A percentile compares a stretch with the other conserved stretches of the same genome.
Conservation (phyloP, 1,140 invertebrate species). For the Tetramorium simillimum region DNA sequence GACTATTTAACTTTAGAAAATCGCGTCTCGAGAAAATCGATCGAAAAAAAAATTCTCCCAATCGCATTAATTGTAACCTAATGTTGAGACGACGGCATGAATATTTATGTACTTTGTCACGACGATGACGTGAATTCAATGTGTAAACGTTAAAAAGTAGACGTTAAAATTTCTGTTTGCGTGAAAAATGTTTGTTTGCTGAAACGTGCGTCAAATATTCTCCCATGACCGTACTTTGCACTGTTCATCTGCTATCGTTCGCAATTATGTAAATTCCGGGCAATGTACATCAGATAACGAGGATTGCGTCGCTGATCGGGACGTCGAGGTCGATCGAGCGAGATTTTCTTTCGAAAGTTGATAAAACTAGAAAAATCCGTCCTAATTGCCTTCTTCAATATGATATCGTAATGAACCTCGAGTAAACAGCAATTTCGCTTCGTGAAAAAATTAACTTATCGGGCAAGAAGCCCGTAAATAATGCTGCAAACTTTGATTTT, state of each 20-base stretch:
- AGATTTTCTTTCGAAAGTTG: background rate
- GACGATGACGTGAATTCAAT: background rate
- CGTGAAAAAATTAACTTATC: background rate
- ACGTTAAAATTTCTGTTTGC: background rate
- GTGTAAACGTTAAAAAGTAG: background rate
- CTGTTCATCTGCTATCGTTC: background rate
- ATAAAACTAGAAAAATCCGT: background rate
- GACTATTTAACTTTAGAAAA: background rate
- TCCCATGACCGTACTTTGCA: background rate
- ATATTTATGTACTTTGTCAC: background rate
- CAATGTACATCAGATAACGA: conserved; percentile 45
- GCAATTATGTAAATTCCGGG: background rate
- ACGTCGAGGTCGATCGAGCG: background rate
- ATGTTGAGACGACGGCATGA: background rate
- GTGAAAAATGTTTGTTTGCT: conserved; percentile 1
- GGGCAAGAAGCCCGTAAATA: background rate
- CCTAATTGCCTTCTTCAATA: conserved; percentile 1
- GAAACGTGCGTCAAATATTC: conserved; percentile 9
- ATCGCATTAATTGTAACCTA: background rate
- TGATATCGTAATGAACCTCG: background rate
- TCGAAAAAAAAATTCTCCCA: background rate
- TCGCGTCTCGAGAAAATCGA: no score
- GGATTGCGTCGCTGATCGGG: background rate
- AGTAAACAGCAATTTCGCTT: background rate
- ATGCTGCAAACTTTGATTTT: conserved; percentile 25